These are phyloP conservation scores for Serrognathus titanus DNA, from an alignment of 2,888 invertebrate genomes.

Conservation along the genomic window DNA sequence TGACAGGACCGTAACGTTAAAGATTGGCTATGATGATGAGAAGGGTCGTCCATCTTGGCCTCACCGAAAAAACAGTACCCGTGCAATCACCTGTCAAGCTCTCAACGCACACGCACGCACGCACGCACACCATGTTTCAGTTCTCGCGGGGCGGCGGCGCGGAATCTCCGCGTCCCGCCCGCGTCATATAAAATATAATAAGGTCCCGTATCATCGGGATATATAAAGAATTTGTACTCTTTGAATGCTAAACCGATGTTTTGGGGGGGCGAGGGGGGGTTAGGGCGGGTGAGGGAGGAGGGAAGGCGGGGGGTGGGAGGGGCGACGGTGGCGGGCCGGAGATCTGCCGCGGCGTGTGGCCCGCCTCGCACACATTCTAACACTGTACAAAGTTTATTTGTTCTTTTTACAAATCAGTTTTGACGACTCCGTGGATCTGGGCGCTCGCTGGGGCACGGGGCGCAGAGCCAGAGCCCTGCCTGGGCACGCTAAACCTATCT, in stretches of 20 bases:
- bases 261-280: too few relatives aligned
- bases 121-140: slow-evolving; percentile 39
- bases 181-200: slow-evolving; percentile 38
- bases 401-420: background rate
- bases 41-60: background rate
- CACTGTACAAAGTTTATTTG: slow-evolving; percentile 34
- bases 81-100: slow-evolving; percentile 47
- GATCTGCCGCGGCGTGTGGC: slow-evolving; percentile 37
- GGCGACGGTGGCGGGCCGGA: slow-evolving; percentile 27
- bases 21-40: too few relatives aligned
- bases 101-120: slow-evolving; percentile 33
- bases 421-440: background rate
- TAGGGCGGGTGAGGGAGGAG: background rate
- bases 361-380: slow-evolving; percentile 36
- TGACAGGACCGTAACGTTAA: too few relatives aligned
- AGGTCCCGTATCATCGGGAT: slow-evolving; percentile 30
- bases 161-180: slow-evolving; percentile 26
- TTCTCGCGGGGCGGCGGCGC: slow-evolving; percentile 37
- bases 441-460: too few relatives aligned
- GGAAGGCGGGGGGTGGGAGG: slow-evolving; percentile 6
- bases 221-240: slow-evolving; percentile 72
- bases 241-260: slow-evolving; percentile 46
- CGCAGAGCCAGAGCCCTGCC: too few relatives aligned
- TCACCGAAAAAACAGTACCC: slow-evolving; percentile 34
- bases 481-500: too few relatives aligned